phyloP scores from a whole-genome alignment of 2,113 vertebrate genomes.

The Zosterops pallidus region DNA sequence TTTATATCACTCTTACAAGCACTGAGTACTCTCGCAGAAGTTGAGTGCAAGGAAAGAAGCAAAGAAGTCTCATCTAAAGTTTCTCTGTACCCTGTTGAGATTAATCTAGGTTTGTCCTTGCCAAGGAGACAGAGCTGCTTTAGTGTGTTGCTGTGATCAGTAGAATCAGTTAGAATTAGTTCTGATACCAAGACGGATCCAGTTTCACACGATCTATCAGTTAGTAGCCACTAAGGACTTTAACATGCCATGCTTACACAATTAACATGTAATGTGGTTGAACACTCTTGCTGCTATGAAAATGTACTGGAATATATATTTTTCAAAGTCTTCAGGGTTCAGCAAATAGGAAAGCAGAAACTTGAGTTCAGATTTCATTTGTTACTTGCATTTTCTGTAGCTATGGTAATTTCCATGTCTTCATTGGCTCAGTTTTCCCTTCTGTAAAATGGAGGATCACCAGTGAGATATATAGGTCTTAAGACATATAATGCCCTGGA shows the following conservation, averaged over 20 bases:
- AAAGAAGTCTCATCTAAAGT: neutral
- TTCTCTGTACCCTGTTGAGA: neutral
- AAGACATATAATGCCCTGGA: fast-evolving
- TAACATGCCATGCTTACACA: neutral
- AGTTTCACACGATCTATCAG: neutral
- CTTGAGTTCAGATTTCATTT: slow-evolving; percentile 2
- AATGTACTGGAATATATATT: neutral
- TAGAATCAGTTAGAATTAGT: neutral
- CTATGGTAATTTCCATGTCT: neutral
- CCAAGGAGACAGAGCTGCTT: neutral
- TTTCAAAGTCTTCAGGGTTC: neutral
- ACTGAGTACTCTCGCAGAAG: neutral
- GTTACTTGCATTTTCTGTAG: neutral
- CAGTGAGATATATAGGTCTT: neutral
- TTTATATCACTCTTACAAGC: neutral
- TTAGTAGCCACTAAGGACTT: neutral
- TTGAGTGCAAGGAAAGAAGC: neutral
- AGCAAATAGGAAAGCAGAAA: neutral
- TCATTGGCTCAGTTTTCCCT: neutral
- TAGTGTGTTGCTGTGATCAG: neutral
- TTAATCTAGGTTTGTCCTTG: neutral
- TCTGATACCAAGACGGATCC: neutral
- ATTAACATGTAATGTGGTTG: neutral
- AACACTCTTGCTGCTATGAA: neutral
- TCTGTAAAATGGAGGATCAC: neutral